Evolutionary conservation across 2,888 invertebrate species (phyloP), one percentile per base, ranked within the genome.

Genomic region (Papilio protenor): DNA sequence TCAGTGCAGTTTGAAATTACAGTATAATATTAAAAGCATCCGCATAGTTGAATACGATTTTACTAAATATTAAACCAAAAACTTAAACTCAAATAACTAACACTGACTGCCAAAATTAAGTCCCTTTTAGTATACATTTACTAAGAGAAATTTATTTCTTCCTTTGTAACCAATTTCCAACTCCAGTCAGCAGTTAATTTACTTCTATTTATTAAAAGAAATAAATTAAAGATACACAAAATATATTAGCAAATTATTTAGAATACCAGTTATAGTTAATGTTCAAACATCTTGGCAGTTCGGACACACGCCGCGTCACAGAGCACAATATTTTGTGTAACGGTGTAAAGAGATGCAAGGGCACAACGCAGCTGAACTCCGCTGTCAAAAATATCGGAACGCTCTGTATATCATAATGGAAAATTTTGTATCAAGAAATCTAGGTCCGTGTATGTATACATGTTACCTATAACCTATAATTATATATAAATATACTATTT

Each of bases 401-500:
- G 12, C 14, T 1, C 1, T 40, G 8, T 12, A 49, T 47, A 47
- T 47, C 6, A 11, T 49, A 40, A 47, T 52, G 52, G 52, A 55
- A 10, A n/a, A 10, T 55, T 57, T 57, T 61, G 27, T 61, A 61
- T 61, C 61, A 61, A 61, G 61, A 27, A 27, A 14, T 16, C 14
- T 27, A 61, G 61, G 27, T 61, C 61, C 61, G 16, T 27, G 14
- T 57, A 57, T 57, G 21, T 21, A 21, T 57, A n/a, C n/a, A 57
- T 10, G 21, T 21, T 21, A 57, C 21, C 5, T 52, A 11, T 21
- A 16, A 16, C 16, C 49, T 49, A 11, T 21, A 21, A 57, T 57
- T 57, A 57, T 57, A 21, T 57, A 57, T 27, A 59, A 59, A 59
- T 59, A 59, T 57, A n/a, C 55, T n/a, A 57, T 59, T 27, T 5